Base-by-base conservation (phyloP, 2,888 invertebrate genomes). In the Ectemnius lituratus region DNA sequence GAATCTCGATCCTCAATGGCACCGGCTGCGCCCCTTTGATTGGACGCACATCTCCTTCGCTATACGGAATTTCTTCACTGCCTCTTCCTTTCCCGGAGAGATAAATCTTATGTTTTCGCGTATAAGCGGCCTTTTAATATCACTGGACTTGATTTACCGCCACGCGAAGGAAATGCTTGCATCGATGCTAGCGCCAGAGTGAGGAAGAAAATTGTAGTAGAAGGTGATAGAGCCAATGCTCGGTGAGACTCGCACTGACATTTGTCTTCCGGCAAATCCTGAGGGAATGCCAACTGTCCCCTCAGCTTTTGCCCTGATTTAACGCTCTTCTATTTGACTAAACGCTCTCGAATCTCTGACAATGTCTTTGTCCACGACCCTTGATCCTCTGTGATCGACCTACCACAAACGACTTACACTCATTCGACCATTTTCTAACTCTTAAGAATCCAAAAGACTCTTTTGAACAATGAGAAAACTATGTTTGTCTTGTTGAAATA, bases 121-220 rank as follows among this genome's bases (percentile, higher is more conserved):
- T 90, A 90, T 90, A 90, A 89, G 89, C 89, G 90, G 88, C 87
- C 89, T 90, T 90, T 90, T 90, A 90, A 90, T 90, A 90, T 90
- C 90, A 90, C 88, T 88, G 82, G 77, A 77, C 87, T 89, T 90
- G 90, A 90, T 90, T 90, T 90, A 90, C 89, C 87, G 88, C 83
- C 86, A 80, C 82, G 37, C 2, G 37, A 37, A 6, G 66, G 16
- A 85, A 86, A 85, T n/a, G 82, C 88, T 84, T 85, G 89, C 87
- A 86, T 88, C 86, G 84, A 85, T 81, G 77, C 80, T 83, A 4
- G 16, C 13, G 11, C n/a, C 5, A 11, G 52, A 52, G 52, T 16
- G 52, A 16, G 49, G 14, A 13, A 52, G 14, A 14, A 16, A 67
- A 82, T 3, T 3, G 3, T 23, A 80, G 77, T 82, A 82, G 73